Evolutionary conservation across 2,888 invertebrate species (phyloP), one percentile per base, ranked within the genome.

Genomic region (Plagodis pulveraria): DNA sequence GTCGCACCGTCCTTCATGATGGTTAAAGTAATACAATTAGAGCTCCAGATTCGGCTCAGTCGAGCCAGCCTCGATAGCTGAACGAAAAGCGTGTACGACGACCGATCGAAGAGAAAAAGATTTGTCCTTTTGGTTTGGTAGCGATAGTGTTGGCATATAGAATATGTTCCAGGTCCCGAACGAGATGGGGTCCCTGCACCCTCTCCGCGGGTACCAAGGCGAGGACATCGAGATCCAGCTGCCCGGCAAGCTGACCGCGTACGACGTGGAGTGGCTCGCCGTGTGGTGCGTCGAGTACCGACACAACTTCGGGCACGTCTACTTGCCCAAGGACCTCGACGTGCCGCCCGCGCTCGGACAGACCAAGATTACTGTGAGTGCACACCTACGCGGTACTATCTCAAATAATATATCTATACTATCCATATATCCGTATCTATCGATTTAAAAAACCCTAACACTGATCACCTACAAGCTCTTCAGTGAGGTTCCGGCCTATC

Each of bases 191-290:
- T 97, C 97, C 41, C 83, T 96, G 52, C 94, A 96, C 62, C 96
- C 97, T 0, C 93, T 98, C 42, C 94, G 96, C 6, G 96, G 96
- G 6, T 98, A 98, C 87, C 96, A 97, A 77, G 98, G 98, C 5
- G 97, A 98, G 82, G 98, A 98, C 84, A 97, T 98, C 62, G 98
- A 98, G 90, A 96, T 98, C 71, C 97, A 97, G 76, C 87, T 98
- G 54, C 98, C 98, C 0, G 96, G 96, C 49, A 95, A 95, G 73
- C 86, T 98, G 67, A 97, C 98, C 0, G 97, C 97, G 0, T 96
- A 97, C 87, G 97, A 98, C 84, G 96, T 98, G 72, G 97, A 98
- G 86, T 98, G 98, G 97, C 93, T 98, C 36, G 94, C 97, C 0
- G 96, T 98, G 0, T 98, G 97, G 97, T 98, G 98, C 78, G 97